Evolutionary conservation across 1,140 invertebrate genomes (phyloP).

Genomic region (Holotrichia oblita): DNA sequence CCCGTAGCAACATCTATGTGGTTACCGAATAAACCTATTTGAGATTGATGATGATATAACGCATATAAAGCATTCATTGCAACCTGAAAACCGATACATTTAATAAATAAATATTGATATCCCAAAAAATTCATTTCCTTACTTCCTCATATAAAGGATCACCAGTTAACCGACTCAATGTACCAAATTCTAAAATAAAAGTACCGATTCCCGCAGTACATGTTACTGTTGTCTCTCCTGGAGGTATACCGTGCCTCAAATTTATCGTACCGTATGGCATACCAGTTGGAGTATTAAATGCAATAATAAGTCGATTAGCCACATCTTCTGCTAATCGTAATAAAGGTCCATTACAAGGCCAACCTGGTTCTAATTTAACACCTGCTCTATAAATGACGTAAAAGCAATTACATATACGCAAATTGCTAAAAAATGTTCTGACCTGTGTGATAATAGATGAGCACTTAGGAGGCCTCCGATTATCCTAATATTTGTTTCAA

Average conservation of each 20-base stretch:
- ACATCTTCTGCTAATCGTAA: constrained; percentile 94
- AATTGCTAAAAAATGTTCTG: constrained; percentile 41
- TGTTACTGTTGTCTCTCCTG: constrained; percentile 94
- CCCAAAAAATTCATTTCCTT: constrained; percentile 41
- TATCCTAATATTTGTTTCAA: constrained; percentile 99
- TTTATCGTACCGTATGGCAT: constrained; percentile 99
- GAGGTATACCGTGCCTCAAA: constrained; percentile 89
- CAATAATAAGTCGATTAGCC: constrained; percentile 86
- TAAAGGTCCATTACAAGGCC: constrained; percentile 97
- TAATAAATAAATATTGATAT: not conserved
- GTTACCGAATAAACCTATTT: constrained; percentile 94
- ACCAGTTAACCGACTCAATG: constrained; percentile 92
- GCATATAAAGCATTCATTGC: constrained; percentile 92
- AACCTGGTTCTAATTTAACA: constrained; percentile 87
- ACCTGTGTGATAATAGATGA: constrained; percentile 88
- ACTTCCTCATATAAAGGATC: constrained; percentile 94
- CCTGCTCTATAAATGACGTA: constrained; percentile 71
- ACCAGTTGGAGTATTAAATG: constrained; percentile 90
- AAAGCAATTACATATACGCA: not conserved
- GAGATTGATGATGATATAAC: constrained; percentile 85
- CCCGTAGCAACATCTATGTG: constrained; percentile 96
- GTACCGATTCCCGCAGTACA: constrained; percentile 99
- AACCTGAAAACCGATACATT: constrained; percentile 67
- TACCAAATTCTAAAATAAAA: constrained; percentile 97
- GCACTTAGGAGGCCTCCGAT: constrained; percentile 96